Conservation (phyloP, 2,113 vertebrate species). For the Sisor rabdophorus region DNA sequence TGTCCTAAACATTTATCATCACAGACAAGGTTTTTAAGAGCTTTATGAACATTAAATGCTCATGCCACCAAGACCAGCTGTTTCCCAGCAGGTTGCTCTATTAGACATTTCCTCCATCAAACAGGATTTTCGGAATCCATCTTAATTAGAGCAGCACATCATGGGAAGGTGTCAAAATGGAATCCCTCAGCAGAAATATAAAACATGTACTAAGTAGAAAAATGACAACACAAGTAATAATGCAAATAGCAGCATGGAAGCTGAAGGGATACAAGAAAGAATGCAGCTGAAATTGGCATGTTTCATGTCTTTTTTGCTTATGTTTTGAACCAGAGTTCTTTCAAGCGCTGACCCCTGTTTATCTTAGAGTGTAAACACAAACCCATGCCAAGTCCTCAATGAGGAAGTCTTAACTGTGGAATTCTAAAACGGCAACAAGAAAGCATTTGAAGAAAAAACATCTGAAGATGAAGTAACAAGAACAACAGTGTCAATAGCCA, state of each 20-base stretch:
- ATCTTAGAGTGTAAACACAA: conserved; percentile 8
- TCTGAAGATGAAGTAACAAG: conserved; percentile 9
- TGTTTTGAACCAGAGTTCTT: conserved; percentile 14
- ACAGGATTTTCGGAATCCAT: conserved; percentile 33
- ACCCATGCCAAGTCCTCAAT: conserved; percentile 5
- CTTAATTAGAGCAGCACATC: conserved; percentile 38
- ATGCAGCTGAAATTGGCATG: conserved; percentile 10
- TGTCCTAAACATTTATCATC: conserved; percentile 39
- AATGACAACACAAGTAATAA: conserved; percentile 19
- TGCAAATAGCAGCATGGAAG: neutral
- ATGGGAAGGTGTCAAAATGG: conserved; percentile 19
- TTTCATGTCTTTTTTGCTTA: conserved; percentile 24
- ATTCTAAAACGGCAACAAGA: conserved; percentile 18
- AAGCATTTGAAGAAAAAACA: conserved; percentile 12
- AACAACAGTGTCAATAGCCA: conserved; percentile 15
- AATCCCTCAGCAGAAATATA: conserved; percentile 34
- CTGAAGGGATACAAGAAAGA: conserved; percentile 20
- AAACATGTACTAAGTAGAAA: conserved; percentile 31
- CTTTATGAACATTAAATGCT: conserved; percentile 8
- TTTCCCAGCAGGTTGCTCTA: conserved; percentile 34
- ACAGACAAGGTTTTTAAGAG: neutral
- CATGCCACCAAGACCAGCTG: conserved; percentile 36
- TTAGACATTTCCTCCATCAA: conserved; percentile 18
- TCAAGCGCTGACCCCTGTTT: conserved; percentile 1
- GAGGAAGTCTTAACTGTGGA: neutral